phyloP scores from a whole-genome alignment of 2,113 vertebrate species.

The Dinomys branickii region DNA sequence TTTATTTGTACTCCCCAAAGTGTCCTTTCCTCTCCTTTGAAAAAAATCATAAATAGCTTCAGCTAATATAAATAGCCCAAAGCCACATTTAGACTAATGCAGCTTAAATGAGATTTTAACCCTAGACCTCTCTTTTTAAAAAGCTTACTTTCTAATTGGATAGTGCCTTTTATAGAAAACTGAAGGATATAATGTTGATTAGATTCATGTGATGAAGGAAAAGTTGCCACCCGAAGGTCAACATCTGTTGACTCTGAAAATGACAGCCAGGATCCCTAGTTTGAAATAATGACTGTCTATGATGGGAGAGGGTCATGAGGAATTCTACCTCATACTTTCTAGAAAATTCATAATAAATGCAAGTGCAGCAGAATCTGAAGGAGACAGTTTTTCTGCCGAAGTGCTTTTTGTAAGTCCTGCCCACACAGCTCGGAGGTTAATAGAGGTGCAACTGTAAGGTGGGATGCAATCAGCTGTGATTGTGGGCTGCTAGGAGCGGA shows the following conservation, averaged over 20 bases:
- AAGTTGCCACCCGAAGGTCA: slow-evolving; percentile 83
- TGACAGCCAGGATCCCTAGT: slow-evolving; percentile 79
- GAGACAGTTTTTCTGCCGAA: slow-evolving; percentile 48
- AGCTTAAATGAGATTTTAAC: slow-evolving; percentile 88
- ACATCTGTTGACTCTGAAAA: slow-evolving; percentile 84
- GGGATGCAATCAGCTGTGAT: slow-evolving; percentile 74
- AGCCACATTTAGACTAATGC: slow-evolving; percentile 85
- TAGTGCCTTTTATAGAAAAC: slow-evolving; percentile 79
- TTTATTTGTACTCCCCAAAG: slow-evolving; percentile 77
- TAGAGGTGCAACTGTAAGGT: slow-evolving; percentile 68
- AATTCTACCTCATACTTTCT: slow-evolving; percentile 78
- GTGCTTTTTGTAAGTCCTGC: slow-evolving; percentile 52
- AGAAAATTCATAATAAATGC: slow-evolving; percentile 79
- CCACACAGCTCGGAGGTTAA: slow-evolving; percentile 76
- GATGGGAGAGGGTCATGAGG: slow-evolving; percentile 79
- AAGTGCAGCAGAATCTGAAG: slow-evolving; percentile 72
- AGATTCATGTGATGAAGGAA: slow-evolving; percentile 81
- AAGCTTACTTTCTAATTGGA: slow-evolving; percentile 84
- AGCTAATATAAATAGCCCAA: slow-evolving; percentile 81
- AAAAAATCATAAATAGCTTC: slow-evolving; percentile 79
- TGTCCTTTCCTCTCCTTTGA: slow-evolving; percentile 78
- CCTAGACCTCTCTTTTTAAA: slow-evolving; percentile 84
- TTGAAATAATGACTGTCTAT: slow-evolving; percentile 81
- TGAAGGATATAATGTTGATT: slow-evolving; percentile 84
- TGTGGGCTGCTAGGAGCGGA: slow-evolving; percentile 65